Base-by-base conservation (phyloP, 2,113 vertebrate genomes). In the Dolichallabes microphthalmus region DNA sequence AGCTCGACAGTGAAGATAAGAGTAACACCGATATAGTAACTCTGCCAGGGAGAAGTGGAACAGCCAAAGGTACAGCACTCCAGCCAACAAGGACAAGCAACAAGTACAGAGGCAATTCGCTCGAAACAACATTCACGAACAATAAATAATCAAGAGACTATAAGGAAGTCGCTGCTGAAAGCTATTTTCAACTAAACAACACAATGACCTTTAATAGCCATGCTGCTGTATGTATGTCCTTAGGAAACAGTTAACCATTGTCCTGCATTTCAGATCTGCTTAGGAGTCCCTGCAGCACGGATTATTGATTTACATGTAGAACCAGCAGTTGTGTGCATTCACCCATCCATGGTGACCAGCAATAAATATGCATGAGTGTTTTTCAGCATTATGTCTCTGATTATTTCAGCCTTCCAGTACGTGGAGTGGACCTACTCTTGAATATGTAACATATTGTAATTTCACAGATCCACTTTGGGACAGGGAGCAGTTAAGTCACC, bases 391-490 rank as follows among this genome's bases (percentile, higher is more conserved):
- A n/a, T 71, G 4, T 19, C 71, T 30, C 74, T 39, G 45, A 50
- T 76, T 64, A 66, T 66, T 66, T 84, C 13, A 77, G 10, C 15
- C 35, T 55, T 52, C 5, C 22, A 45, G 61, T 27, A 61, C 27
- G 74, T 45, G 74, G 55, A n/a, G 22, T 69, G 52, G 52, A 19
- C 25, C 17, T 39, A 50, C 52, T 71, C 53, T 80, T 10, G 27
- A 30, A 55, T 68, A 22, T 80, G 17, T 60, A 57, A 80, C 78
- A 39, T 45, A 61, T 9, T 77, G 57, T 55, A 77, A 86, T 84
- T 82, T 84, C 30, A 45, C 82, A 82, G 79, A 60, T 87, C 85
- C 50, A 78, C 85, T 88, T 89, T 87, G 50, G 86, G 84, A 87
- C 45, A 55, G 25, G n/a, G 76, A 80, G 60, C 83, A 85, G 35